A percentile compares a stretch with the other conserved stretches of the same genome.
Evolutionary conservation across 2,797 vertebrate genomes (phyloP).

Genomic region (Lepidocolaptes lacrymiger): DNA sequence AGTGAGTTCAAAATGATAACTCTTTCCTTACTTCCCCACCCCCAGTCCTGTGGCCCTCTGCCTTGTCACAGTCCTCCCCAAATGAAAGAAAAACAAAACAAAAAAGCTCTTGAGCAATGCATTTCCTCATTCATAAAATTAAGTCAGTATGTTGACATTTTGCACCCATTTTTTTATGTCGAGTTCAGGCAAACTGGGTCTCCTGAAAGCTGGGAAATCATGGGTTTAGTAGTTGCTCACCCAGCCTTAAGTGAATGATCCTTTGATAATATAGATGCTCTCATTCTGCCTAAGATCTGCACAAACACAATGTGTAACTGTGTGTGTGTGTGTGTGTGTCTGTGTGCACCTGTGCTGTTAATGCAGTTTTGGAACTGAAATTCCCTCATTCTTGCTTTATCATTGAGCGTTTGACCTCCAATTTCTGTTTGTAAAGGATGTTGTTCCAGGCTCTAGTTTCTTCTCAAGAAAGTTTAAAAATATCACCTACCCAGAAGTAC

Average conservation of each 20-base stretch:
- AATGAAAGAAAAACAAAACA: neutral
- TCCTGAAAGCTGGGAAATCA: neutral
- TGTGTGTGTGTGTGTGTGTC: neutral
- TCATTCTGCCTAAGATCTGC: neutral
- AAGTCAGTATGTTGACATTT: neutral
- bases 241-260: neutral
- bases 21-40: neutral
- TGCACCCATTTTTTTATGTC: neutral
- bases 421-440: neutral
- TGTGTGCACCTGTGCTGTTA: neutral
- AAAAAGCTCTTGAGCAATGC: neutral
- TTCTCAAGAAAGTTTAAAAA: conserved; percentile 30
- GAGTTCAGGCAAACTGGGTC: neutral
- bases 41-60: neutral
- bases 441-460: neutral
- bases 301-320: neutral
- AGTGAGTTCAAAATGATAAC: neutral
- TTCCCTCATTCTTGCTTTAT: neutral
- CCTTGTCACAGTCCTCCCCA: neutral
- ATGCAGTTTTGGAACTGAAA: neutral
- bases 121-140: neutral
- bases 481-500: neutral
- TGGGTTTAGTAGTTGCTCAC: neutral
- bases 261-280: neutral
- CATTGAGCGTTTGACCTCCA: neutral